Base-by-base conservation (phyloP, 2,797 vertebrate species). In the Arctocebus calabarensis region DNA sequence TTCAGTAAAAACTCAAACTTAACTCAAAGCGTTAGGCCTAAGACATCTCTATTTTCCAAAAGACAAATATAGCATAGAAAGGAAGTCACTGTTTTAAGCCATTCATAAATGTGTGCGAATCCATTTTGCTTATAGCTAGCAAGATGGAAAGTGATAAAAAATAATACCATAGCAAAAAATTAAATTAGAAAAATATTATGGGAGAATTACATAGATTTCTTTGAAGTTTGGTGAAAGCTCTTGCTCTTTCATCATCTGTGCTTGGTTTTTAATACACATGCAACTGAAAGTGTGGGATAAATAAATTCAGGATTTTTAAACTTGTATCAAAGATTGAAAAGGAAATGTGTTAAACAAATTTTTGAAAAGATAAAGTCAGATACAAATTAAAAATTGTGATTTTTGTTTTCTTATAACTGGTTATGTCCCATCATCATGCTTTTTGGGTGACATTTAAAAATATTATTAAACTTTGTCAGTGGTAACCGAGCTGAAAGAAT, bases 371-470 rank as follows among this genome's bases (percentile, higher is more conserved):
- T 78, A 11, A 84, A 90, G 55, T 84, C 14, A 75, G 43, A 13
- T 70, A 55, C 29, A 37, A 74, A 64, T 85, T 85, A 96, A 88
- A 64, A 91, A 59, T 71, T 73, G 7, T 45, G 45, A 37, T 87
- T 37, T 45, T 78, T 59, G 55, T 59, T 79, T 73, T 94, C 14
- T 89, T 75, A 64, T 79, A 66, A 59, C 10, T 81, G 20, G 59
- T 87, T 73, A 25, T 45, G 57, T 95, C 64, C 5, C 29, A 55
- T 84, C 34, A 79, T 85, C 32, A 77, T 77, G 68, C 17, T 45
- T 95, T 96, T 82, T 14, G 74, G 20, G 52, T 81, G 78, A 77
- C 48, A 90, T 94, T 94, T 92, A 11, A 83, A 92, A 92, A 57
- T 94, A 68, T 48, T 64, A 88, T 74, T 90, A 59, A 92, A 92